Evolutionary conservation across 1,140 invertebrate species (phyloP).

Genomic region (Conopomorpha cramerella): DNA sequence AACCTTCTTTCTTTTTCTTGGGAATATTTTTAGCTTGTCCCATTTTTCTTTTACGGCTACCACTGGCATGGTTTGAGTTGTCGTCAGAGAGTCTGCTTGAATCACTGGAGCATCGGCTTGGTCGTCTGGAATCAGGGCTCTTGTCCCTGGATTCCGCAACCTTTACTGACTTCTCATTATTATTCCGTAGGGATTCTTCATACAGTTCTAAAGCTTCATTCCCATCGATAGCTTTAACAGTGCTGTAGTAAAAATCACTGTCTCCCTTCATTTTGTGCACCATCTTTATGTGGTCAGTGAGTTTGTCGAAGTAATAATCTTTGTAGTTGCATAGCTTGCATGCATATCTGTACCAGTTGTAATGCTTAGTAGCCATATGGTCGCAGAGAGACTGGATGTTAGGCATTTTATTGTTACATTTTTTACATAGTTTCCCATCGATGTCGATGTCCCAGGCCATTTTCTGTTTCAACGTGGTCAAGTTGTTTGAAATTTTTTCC

Average conservation of each 20-base stretch:
- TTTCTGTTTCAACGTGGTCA: slow-evolving; percentile 28
- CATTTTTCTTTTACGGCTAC: slow-evolving; percentile 25
- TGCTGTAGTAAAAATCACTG: slow-evolving; percentile 42
- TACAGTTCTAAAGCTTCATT: slow-evolving; percentile 29
- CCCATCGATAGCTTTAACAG: slow-evolving; percentile 42
- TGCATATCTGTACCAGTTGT: slow-evolving; percentile 61
- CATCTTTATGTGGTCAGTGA: slow-evolving; percentile 60
- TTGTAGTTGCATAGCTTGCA: slow-evolving; percentile 64
- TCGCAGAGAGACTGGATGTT: slow-evolving; percentile 48
- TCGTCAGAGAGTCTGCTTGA: slow-evolving; percentile 45
- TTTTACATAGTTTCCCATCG: slow-evolving; percentile 32
- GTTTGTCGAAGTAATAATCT: slow-evolving; percentile 57
- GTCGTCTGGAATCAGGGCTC: slow-evolving; percentile 30
- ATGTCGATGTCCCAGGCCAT: slow-evolving; percentile 24
- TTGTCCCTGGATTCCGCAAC: slow-evolving; percentile 15
- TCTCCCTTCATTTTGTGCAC: slow-evolving; percentile 55
- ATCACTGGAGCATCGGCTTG: slow-evolving; percentile 47
- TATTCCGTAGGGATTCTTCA: slow-evolving; percentile 8
- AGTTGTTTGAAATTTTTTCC: slow-evolving; percentile 28
- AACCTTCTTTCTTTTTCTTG: slow-evolving; percentile 36
- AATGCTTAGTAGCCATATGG: slow-evolving; percentile 61
- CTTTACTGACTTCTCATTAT: slow-evolving; percentile 17
- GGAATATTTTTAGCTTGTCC: slow-evolving; percentile 16
- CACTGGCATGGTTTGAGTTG: slow-evolving; percentile 32
- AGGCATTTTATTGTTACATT: slow-evolving; percentile 42